Base-by-base conservation (phyloP, 2,888 invertebrate genomes). In the Sarcophaga rosellei region DNA sequence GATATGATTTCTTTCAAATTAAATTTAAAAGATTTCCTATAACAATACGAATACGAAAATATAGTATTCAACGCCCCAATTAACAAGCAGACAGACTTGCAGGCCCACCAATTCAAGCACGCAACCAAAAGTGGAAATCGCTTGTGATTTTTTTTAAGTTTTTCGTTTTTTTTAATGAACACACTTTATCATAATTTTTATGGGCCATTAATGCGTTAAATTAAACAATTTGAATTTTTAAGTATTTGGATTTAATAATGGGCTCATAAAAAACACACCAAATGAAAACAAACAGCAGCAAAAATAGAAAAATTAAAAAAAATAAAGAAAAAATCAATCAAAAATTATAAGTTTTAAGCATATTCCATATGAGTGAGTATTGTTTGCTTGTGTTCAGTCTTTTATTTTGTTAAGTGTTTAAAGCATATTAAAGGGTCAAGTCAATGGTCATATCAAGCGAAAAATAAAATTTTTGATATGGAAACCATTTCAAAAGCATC, bases 131-230 rank as follows among this genome's bases (percentile, higher is more conserved):
- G 53, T 17, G 53, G 17, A 53, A 53, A 17, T 53, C 10, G 53
- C 15, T 53, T 53, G 57, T 73, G 45, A 73, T 61, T 53, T 74
- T 63, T 21, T 6, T 44, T 66, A 15, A 3, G 65, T 63, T 21
- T 6, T 23, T 72, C 8, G 21, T 68, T 73, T 81, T 17, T 61
- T 75, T 65, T 85, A 20, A 62, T 73, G 73, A 80, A 73, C 68
- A 80, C 73, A 76, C 76, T 79, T 83, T 77, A 82, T 80, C 76
- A 86, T 63, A 76, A 73, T 63, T 76, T 85, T 86, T 73, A 83
- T 86, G 72, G 47, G 35, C 68, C 76, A 86, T 86, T 86, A 83
- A 83, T 80, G 83, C n/a, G 82, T 76, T 68, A 76, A 86, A 80
- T 80, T 79, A 76, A 82, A 79, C 75, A 86, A 82, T 86, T 73